Evolutionary conservation across 2,797 vertebrate genomes (phyloP).

Genomic region (Gallirallus australis): DNA sequence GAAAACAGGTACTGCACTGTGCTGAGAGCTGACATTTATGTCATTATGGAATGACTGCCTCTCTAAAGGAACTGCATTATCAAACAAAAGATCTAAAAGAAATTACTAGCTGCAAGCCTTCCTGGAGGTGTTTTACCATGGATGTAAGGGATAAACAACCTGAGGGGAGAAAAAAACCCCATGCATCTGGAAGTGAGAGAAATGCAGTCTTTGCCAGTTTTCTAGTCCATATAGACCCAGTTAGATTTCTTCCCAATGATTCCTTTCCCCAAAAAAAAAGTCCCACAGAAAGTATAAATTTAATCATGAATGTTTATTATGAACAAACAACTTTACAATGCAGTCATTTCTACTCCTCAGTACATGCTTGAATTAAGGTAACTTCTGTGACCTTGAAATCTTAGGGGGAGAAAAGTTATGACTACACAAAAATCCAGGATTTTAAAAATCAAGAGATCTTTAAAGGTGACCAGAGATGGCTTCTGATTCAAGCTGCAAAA

Average conservation of each 20-base stretch:
- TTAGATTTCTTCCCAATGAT: background rate
- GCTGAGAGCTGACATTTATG: background rate
- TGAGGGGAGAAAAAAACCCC: background rate
- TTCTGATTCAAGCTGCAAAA: background rate
- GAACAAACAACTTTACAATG: constrained; percentile 36
- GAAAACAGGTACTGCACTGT: background rate
- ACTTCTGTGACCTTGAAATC: background rate
- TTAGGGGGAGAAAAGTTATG: background rate
- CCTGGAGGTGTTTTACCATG: background rate
- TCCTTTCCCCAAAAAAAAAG: background rate
- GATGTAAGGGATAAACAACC: background rate
- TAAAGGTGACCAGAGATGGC: background rate
- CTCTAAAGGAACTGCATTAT: background rate
- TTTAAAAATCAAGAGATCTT: background rate
- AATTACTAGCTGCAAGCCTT: background rate
- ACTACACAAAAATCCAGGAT: background rate
- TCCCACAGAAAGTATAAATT: background rate
- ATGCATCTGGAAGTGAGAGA: background rate
- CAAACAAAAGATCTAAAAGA: background rate
- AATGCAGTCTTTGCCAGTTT: background rate
- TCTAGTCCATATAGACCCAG: background rate
- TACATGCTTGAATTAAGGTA: background rate
- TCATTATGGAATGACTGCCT: accelerated
- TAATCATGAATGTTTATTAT: constrained; percentile 40
- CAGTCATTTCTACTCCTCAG: constrained; percentile 21